These are phyloP conservation scores for Peromyscus maniculatus DNA, from an alignment of 2,113 vertebrate genomes.

Conservation along the genomic window DNA sequence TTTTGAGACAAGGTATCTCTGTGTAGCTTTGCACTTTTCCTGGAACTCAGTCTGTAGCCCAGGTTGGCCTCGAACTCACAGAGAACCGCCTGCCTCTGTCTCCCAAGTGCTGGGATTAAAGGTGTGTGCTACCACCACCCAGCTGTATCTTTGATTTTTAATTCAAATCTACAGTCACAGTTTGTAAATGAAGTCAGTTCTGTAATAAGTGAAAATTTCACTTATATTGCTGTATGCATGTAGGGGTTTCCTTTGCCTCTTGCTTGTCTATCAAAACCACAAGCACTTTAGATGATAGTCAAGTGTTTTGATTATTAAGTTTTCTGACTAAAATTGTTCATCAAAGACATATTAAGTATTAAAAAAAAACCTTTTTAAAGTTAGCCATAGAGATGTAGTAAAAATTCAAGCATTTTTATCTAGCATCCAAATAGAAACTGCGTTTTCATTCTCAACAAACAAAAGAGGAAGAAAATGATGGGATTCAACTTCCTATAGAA, in stretches of 20 bases:
- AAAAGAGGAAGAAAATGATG: not conserved
- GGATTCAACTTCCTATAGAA: slow-evolving; percentile 58
- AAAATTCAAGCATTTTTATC: slow-evolving; percentile 26
- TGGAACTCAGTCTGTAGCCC: too few relatives aligned
- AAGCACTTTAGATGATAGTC: slow-evolving; percentile 42
- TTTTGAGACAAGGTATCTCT: too few relatives aligned
- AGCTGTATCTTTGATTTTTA: slow-evolving; percentile 40
- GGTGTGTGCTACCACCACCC: too few relatives aligned
- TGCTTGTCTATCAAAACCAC: slow-evolving; percentile 61
- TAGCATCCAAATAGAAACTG: slow-evolving; percentile 46
- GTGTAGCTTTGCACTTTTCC: too few relatives aligned
- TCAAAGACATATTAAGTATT: slow-evolving; percentile 68
- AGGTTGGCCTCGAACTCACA: too few relatives aligned
- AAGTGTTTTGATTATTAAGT: slow-evolving; percentile 56
- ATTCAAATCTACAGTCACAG: not conserved
- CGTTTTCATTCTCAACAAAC: slow-evolving; percentile 72
- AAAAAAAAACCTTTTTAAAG: slow-evolving; percentile 48
- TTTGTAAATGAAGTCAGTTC: not conserved
- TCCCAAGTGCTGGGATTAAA: too few relatives aligned
- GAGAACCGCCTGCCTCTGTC: too few relatives aligned
- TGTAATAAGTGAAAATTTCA: slow-evolving; percentile 64
- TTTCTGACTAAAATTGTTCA: slow-evolving; percentile 56
- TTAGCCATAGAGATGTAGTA: slow-evolving; percentile 8
- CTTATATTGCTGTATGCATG: not conserved
- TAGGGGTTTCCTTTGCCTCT: not conserved